Evolutionary conservation across 2,797 vertebrate genomes (phyloP).

Genomic region (Pantherophis vulpinus): DNA sequence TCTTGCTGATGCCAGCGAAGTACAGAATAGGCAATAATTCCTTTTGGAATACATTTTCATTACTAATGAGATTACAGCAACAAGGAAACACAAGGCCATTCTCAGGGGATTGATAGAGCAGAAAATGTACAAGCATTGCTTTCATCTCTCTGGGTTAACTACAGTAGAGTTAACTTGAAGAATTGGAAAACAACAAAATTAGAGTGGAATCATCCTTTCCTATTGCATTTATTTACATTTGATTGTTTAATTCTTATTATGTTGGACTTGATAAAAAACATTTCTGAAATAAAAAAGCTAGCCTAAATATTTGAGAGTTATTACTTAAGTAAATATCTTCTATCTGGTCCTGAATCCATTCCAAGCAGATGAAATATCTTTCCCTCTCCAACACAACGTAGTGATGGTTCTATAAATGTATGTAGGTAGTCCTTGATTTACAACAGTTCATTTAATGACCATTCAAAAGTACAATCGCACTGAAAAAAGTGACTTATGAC

Average conservation of each 20-base stretch:
- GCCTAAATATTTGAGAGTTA: constrained; percentile 33
- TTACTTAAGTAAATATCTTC: constrained; percentile 33
- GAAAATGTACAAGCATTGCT: constrained; percentile 54
- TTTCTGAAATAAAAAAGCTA: constrained; percentile 34
- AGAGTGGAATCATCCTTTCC: constrained; percentile 65
- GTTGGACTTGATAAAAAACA: constrained; percentile 57
- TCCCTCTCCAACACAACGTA: neutral
- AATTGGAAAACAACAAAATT: constrained; percentile 62
- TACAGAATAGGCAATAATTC: constrained; percentile 9
- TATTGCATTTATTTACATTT: constrained; percentile 59
- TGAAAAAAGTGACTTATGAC: too few relatives aligned
- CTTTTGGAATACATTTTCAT: constrained; percentile 40
- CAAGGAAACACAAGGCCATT: constrained; percentile 26
- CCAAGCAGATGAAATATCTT: neutral
- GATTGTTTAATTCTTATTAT: constrained; percentile 65
- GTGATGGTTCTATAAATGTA: neutral
- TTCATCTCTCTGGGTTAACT: constrained; percentile 59
- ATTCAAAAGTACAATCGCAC: too few relatives aligned
- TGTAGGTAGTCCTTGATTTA: too few relatives aligned
- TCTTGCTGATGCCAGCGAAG: constrained; percentile 35
- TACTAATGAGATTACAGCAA: constrained; percentile 40
- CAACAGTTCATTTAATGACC: too few relatives aligned
- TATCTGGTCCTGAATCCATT: neutral
- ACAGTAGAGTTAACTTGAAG: constrained; percentile 68
- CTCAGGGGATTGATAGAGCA: constrained; percentile 26